Conservation (phyloP, 2,113 vertebrate species). For the Rhinolophus ferrumequinum region DNA sequence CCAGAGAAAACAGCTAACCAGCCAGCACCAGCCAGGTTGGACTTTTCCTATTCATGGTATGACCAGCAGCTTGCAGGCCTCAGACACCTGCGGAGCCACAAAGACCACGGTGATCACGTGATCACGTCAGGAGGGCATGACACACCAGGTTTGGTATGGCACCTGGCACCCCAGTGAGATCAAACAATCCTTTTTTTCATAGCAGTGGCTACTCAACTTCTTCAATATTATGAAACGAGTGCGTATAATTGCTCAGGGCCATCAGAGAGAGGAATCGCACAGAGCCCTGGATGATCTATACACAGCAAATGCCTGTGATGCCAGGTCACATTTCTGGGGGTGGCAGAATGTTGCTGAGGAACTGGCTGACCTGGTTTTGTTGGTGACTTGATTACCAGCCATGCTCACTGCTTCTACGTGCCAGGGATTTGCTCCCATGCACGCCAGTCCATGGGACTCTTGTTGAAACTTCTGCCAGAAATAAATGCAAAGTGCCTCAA, state of each 20-base stretch:
- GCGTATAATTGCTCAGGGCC: not conserved
- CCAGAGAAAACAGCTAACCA: not conserved
- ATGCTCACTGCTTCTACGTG: not conserved
- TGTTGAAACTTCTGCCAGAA: not conserved
- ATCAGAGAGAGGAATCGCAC: not conserved
- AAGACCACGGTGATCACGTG: not conserved
- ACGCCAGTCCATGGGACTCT: not conserved
- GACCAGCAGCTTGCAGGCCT: not conserved
- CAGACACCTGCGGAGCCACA: not conserved
- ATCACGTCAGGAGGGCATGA: not conserved
- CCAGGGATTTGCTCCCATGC: not conserved
- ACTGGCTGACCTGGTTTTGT: conserved; percentile 42
- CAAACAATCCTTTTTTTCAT: not conserved
- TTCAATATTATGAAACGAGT: not conserved
- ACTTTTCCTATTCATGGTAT: not conserved
- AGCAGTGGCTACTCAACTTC: not conserved
- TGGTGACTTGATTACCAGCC: not conserved
- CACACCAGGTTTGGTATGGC: not conserved
- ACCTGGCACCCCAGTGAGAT: not conserved
- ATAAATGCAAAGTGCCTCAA: conserved; percentile 8
- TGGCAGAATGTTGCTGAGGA: not conserved
- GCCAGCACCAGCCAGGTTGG: not conserved
- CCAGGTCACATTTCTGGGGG: not conserved
- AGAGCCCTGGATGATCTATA: not conserved
- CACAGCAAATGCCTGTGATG: not conserved